Evolutionary conservation across 2,797 vertebrate genomes (phyloP), one percentile per base, ranked within the genome.

Genomic region (Otus scops): DNA sequence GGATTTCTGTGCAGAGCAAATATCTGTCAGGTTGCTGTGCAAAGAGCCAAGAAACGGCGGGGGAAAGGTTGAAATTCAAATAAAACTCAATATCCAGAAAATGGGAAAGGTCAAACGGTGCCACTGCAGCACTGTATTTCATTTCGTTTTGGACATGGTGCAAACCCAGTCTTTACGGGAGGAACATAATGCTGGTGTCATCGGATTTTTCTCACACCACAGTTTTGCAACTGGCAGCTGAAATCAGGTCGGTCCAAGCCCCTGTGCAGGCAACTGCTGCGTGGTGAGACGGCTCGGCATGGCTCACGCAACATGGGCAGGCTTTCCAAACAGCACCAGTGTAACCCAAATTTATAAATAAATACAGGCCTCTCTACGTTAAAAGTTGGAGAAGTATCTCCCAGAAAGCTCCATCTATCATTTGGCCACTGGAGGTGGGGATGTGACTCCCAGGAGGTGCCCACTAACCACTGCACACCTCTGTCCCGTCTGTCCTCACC

Each of bases 41-140:
- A 50, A 5, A 27, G 14, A 45, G 70, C 80, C 88, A 82, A 77
- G 82, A 45, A 77, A 56, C 17, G 4, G 20, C 1, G 1, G 63
- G 83, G 34, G 14, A 68, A 78, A 84, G 67, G 89, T 47, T 75
- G 77, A 93, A 75, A 95, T 53, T 67, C 41, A 48, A 88, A 79
- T 79, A 75, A 83, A 95, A 86, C 45, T 77, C 92, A 65, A 76
- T 41, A 45, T n/a, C 50, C 73, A 77, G 83, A 76, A 71, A 94
- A 80, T 7, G 34, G 50, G 77, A 83, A 60, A 77, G 89, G 86
- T 73, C 83, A 69, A 48, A 27, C 23, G 14, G 71, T 64, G 41
- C 41, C 70, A 53, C 59, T 14, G 47, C 76, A 60, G 76, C 23
- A 10, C 48, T 11, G 63, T 64, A 32, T 79, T 77, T 88, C 73